phyloP scores from a whole-genome alignment of 2,113 vertebrate genomes.

The Lasiurus borealis region DNA sequence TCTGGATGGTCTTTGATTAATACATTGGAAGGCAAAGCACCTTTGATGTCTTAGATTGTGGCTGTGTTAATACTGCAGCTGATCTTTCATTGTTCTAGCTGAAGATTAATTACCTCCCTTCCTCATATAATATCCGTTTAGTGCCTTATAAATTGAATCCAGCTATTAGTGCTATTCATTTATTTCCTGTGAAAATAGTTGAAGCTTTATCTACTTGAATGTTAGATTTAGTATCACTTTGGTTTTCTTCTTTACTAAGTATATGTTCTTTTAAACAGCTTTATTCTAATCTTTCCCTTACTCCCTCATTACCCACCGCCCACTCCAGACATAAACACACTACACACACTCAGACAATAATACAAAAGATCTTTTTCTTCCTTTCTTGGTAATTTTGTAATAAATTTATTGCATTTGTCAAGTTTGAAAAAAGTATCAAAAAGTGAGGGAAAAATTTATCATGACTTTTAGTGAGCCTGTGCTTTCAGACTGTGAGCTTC shows the following conservation, averaged over 20 bases:
- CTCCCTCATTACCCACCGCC: fast-evolving
- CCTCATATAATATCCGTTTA: slow-evolving; percentile 77
- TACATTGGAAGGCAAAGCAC: slow-evolving; percentile 71
- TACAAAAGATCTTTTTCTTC: neutral
- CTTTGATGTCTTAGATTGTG: slow-evolving; percentile 77
- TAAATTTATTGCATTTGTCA: neutral
- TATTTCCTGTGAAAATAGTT: slow-evolving; percentile 72
- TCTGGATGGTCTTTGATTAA: slow-evolving; percentile 83
- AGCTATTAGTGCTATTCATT: slow-evolving; percentile 79
- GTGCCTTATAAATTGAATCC: slow-evolving; percentile 67
- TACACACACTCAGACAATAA: neutral
- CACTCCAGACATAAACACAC: neutral
- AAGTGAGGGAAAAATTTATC: neutral
- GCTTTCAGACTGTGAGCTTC: neutral
- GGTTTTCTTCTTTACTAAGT: slow-evolving; percentile 77
- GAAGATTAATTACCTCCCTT: slow-evolving; percentile 84
- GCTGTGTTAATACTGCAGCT: slow-evolving; percentile 78
- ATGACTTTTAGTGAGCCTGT: neutral
- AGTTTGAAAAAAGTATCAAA: neutral
- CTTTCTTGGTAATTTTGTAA: neutral
- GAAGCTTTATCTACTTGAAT: slow-evolving; percentile 56
- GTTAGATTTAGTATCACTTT: slow-evolving; percentile 66
- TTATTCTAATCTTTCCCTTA: slow-evolving; percentile 55
- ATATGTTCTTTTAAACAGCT: slow-evolving; percentile 65
- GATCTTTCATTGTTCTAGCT: slow-evolving; percentile 79